A percentile compares a stretch with the other conserved stretches of the same genome.
Conservation (phyloP, 1,140 invertebrate species). For the Psilanteris sp. region DNA sequence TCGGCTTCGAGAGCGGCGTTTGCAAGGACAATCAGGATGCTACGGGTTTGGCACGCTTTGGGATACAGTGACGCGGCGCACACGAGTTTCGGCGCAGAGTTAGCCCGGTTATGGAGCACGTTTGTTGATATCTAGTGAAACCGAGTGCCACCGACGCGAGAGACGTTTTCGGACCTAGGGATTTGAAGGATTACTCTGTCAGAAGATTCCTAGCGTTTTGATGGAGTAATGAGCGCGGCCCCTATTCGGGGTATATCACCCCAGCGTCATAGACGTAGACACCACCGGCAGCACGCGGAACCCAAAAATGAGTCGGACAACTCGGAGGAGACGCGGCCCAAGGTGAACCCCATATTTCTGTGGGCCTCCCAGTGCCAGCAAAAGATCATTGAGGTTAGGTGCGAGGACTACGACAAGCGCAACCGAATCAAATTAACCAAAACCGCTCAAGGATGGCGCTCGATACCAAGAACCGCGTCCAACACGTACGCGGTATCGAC, state of each 20-base stretch:
- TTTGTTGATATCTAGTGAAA: constrained; percentile 21
- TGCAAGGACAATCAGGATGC: constrained; percentile 2
- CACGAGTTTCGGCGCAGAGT: neutral
- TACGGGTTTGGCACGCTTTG: neutral
- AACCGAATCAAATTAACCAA: constrained; percentile 90
- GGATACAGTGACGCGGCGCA: constrained; percentile 1
- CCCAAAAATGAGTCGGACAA: constrained; percentile 39
- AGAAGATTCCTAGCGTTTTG: constrained; percentile 71
- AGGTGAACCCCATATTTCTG: constrained; percentile 89
- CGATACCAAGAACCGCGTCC: constrained; percentile 87
- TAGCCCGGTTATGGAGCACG: constrained; percentile 14
- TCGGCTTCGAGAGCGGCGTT: neutral
- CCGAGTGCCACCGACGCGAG: too few species aligned
- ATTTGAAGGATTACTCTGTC: too few species aligned
- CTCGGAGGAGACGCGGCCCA: constrained; percentile 77
- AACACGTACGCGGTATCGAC: constrained; percentile 78
- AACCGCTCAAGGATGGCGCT: constrained; percentile 88
- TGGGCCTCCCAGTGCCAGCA: constrained; percentile 89
- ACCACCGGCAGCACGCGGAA: constrained; percentile 44
- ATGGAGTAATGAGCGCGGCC: constrained; percentile 80
- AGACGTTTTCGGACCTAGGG: too few species aligned
- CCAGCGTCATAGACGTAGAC: constrained; percentile 76
- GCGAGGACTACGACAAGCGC: constrained; percentile 90
- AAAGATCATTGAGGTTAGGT: constrained; percentile 88
- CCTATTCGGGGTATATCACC: constrained; percentile 77